Evolutionary conservation across 1,140 invertebrate species (phyloP).

Genomic region (Microplitis demolitor): DNA sequence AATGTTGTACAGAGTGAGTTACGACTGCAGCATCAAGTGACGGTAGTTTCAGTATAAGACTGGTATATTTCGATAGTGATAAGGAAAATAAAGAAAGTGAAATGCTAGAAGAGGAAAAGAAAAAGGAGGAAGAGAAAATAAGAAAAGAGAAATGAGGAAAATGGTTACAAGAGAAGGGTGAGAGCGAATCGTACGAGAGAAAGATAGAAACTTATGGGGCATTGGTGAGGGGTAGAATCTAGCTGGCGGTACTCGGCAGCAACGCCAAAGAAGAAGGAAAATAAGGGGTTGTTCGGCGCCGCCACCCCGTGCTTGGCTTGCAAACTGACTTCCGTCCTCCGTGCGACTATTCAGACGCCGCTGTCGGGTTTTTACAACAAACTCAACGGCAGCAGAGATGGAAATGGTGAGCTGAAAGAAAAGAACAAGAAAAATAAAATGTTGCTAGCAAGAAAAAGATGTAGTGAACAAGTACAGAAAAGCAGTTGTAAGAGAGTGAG

Average conservation of each 20-base stretch:
- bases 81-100: constrained; percentile 2
- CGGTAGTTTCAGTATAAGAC: neutral
- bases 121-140: constrained; percentile 3
- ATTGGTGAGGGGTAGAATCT: constrained; percentile 19
- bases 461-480: neutral
- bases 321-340: constrained; percentile 61
- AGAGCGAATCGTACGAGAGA: constrained; percentile 15
- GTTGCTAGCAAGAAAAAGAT: neutral
- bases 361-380: constrained; percentile 45
- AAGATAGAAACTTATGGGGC: neutral
- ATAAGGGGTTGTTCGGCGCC: constrained; percentile 57
- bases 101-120: constrained; percentile 2
- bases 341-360: constrained; percentile 57
- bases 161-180: constrained; percentile 11
- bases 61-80: neutral
- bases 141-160: constrained; percentile 5
- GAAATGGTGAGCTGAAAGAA: neutral
- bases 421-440: neutral
- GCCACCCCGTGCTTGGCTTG: constrained; percentile 60
- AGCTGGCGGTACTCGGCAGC: constrained; percentile 3
- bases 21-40: neutral
- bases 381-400: neutral
- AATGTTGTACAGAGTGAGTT: neutral
- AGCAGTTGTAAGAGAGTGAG: constrained; percentile 23
- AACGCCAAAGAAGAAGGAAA: constrained; percentile 39